Conservation (phyloP, 2,797 vertebrate genomes). For the Peromyscus attwateri region DNA sequence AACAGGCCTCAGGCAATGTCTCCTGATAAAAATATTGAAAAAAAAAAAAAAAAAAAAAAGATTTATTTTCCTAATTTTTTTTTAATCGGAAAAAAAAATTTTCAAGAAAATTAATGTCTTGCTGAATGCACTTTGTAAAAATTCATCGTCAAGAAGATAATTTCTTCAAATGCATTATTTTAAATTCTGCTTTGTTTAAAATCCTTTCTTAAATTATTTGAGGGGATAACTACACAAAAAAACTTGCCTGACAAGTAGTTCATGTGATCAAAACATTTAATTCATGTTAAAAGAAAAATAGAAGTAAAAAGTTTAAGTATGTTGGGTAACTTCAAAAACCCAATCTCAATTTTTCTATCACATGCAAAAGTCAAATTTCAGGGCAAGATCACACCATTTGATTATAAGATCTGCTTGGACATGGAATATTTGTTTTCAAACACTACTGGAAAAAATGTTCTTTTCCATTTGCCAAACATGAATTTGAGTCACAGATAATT, state of each 20-base stretch:
- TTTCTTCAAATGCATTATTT: conserved; percentile 34
- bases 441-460: conserved; percentile 72
- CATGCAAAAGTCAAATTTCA: conserved; percentile 76
- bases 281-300: background rate
- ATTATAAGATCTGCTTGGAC: conserved; percentile 81
- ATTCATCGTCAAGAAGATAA: background rate
- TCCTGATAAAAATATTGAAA: background rate
- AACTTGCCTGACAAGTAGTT: conserved; percentile 23
- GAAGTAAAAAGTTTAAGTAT: conserved; percentile 61
- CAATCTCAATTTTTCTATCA: conserved; percentile 47
- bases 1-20: background rate
- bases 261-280: background rate
- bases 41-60: background rate
- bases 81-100: conserved; percentile 50
- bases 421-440: conserved; percentile 84
- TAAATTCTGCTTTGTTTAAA: conserved; percentile 8
- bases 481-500: conserved; percentile 85
- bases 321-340: conserved; percentile 69
- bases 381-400: conserved; percentile 81
- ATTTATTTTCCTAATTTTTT: conserved; percentile 54
- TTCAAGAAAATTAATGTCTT: conserved; percentile 55
- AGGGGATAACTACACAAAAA: background rate
- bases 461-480: conserved; percentile 81
- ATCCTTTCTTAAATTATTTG: background rate
- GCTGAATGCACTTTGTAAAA: conserved; percentile 35